Evolutionary conservation across 30 jellyfish, hydroid and myxozoan species (phyloP), one percentile per base, ranked within the genome.

Genomic region (Cassiopea andromeda): DNA sequence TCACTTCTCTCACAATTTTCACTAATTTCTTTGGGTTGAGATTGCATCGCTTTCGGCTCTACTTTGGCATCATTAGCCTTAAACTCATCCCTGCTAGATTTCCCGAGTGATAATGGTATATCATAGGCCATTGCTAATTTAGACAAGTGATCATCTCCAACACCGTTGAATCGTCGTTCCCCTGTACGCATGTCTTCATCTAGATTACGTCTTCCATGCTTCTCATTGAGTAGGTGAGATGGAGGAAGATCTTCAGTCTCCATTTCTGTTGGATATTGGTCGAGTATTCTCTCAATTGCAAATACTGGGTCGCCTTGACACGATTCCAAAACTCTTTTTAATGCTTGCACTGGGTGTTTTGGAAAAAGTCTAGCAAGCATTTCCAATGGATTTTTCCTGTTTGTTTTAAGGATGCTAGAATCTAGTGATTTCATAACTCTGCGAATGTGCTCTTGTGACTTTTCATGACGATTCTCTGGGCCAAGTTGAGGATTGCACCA

Each of bases 271-370:
- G 99, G 99, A 58, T 73, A 87, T 84, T 91, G 86, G 79, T 96
- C 99, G 16, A 96, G 90, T 1, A 92, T 87, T 69, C 92, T 80
- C 89, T 96, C 99, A 64, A 96, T 96, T 2, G 99, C 97, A 10
- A 78, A 85, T 47, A 92, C 99, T 0, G 99, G 97, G 75, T 96
- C 99, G 1, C 97, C 97, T 64, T 92, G 97, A 74, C 99, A 96
- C 2, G 86, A 67, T 17, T 91, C 95, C 17, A 96, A 82, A 46
- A 89, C 94, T 46, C 90, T 83, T 85, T 96, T 91, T 15, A 96
- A 88, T 46, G 83, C 71, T 44, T 77, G 95, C 8, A 87, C 38
- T 17, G 98, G 77, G 45, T 96, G 99, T 43, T 89, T 89, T 48
- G 99, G 99, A 71, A 96, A 96, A 10, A 96, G 88, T 17, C 99